Percentiles rank a stretch among this genome's conserved stretches.
Evolutionary conservation across 2,888 invertebrate species (phyloP).

Genomic region (Gryllus longicercus): DNA sequence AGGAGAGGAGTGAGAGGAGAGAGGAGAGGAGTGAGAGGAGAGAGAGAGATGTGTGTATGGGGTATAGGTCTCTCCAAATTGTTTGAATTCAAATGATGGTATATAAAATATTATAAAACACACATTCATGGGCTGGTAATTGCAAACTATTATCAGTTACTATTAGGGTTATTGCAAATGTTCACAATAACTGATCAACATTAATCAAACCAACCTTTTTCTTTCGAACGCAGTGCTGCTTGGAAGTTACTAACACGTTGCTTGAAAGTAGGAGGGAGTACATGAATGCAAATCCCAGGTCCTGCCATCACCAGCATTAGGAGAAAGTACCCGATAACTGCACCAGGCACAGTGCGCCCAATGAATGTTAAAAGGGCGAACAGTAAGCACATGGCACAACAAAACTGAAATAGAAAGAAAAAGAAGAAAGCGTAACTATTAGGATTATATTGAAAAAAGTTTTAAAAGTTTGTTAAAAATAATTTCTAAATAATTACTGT

Average conservation of each 20-base stretch:
- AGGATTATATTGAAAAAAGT: too few relatives aligned
- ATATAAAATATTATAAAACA: too few relatives aligned
- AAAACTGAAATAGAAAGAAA: slow-evolving; percentile 43
- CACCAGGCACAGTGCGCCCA: slow-evolving; percentile 46
- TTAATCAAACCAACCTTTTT: background rate
- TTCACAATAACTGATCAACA: too few relatives aligned
- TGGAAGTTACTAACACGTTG: background rate
- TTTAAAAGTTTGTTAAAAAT: too few relatives aligned
- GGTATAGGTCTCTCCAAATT: too few relatives aligned
- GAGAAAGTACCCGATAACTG: slow-evolving; percentile 40
- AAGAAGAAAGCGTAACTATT: too few relatives aligned
- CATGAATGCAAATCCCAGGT: slow-evolving; percentile 39
- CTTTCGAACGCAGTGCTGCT: background rate
- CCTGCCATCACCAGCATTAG: slow-evolving; percentile 36
- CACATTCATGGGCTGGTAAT: too few relatives aligned
- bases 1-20: background rate
- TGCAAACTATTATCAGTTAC: too few relatives aligned
- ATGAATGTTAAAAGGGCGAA: slow-evolving; percentile 45
- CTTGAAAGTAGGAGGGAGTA: slow-evolving; percentile 41
- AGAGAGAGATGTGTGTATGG: background rate
- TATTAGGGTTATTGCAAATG: too few relatives aligned
- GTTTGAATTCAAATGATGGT: too few relatives aligned
- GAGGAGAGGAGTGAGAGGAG: background rate
- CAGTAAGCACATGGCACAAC: slow-evolving; percentile 43
- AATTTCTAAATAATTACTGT: too few relatives aligned